Evolutionary conservation across 2,888 invertebrate genomes (phyloP).

Genomic region (Latrodectus elegans): DNA sequence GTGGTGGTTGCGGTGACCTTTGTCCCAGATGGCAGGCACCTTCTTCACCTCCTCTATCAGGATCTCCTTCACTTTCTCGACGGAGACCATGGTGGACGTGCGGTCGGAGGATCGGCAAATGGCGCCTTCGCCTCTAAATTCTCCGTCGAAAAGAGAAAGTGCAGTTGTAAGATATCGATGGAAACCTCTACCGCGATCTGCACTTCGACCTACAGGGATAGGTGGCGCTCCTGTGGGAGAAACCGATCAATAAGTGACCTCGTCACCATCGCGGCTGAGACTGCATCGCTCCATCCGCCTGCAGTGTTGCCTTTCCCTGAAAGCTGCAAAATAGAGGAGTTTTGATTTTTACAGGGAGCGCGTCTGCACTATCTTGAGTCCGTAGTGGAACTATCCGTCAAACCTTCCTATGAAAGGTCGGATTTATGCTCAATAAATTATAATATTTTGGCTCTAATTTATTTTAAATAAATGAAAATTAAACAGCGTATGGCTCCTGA

Average conservation of each 20-base stretch:
- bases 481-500: too few species aligned
- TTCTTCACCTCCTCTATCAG: not conserved
- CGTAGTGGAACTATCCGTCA: too few species aligned
- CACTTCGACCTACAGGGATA: constrained; percentile 1
- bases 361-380: too few species aligned
- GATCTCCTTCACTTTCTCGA: not conserved
- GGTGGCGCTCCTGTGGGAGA: not conserved
- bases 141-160: not conserved
- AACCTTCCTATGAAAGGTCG: too few species aligned
- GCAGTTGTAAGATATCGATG: not conserved
- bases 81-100: not conserved
- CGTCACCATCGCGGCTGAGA: not conserved
- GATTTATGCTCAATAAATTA: too few species aligned
- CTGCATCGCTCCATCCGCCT: too few species aligned
- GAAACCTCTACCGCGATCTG: constrained; percentile 5
- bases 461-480: too few species aligned
- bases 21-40: constrained; percentile 4
- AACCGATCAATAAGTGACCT: not conserved
- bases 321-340: too few species aligned
- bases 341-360: too few species aligned
- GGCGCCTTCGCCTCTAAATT: not conserved
- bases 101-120: not conserved
- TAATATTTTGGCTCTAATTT: too few species aligned
- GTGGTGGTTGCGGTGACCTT: constrained; percentile 1
- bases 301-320: too few species aligned